Conservation (phyloP, 2,113 vertebrate genomes). For the Xiphophorus couchianus region DNA sequence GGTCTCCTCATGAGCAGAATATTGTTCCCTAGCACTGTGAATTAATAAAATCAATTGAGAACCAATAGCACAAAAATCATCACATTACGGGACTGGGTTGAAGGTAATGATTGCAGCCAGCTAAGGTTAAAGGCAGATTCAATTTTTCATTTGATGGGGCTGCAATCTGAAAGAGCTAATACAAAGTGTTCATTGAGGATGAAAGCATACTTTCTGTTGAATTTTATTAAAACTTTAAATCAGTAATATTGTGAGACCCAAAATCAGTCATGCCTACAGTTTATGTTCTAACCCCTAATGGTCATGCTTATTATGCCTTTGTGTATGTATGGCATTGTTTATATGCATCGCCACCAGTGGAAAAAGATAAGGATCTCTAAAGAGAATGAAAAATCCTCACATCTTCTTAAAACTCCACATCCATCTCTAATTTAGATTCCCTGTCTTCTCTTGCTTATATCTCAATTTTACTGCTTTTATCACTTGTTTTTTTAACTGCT, state of each 20-base stretch:
- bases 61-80: neutral
- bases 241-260: no score
- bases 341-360: constrained; percentile 66
- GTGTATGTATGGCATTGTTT: constrained; percentile 69
- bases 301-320: constrained; percentile 60
- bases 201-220: neutral
- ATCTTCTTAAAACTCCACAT: constrained; percentile 40
- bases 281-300: constrained; percentile 15
- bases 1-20: neutral
- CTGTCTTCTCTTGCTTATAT: constrained; percentile 33
- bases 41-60: neutral
- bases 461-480: constrained; percentile 37
- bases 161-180: no score
- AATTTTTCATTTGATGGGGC: no score
- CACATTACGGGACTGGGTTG: no score
- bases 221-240: no score
- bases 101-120: no score
- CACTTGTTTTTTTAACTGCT: constrained; percentile 22
- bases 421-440: constrained; percentile 51
- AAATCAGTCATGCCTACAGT: constrained; percentile 11
- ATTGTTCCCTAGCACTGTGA: neutral
- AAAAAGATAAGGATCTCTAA: constrained; percentile 64
- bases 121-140: no score
- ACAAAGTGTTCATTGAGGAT: neutral
- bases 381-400: constrained; percentile 31